Evolutionary conservation across 2,888 invertebrate genomes (phyloP), one percentile per base, ranked within the genome.

Genomic region (Myopa testacea): DNA sequence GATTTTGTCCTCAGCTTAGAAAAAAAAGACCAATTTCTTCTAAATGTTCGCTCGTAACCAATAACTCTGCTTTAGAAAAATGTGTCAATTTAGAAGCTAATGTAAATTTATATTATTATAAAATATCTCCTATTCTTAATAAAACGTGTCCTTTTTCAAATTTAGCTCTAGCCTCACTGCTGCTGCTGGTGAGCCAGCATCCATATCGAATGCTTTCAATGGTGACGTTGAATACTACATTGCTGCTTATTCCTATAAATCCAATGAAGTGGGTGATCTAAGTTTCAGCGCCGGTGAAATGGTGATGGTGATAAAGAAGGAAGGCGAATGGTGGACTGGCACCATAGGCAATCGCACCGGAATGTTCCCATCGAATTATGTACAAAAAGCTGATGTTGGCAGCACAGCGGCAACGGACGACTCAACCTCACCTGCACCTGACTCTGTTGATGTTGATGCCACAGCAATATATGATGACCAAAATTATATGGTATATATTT

Each of bases 291-390:
- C 92, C 0, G 94, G 98, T 0, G 98, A 98, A 89, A 91, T 95
- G 83, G 95, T 99, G 78, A 92, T 93, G 83, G 98, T 99, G 1
- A 92, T 93, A 60, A 94, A 96, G 81, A 93, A 95, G 80, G 98
- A 98, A 80, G 98, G 98, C 0, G 98, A 99, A 87, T 99, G 99
- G 99, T 99, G 99, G 99, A 98, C 98, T 5, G 99, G 99, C 45
- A 93, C 93, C 81, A 92, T 97, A 82, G 96, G 94, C 62, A 91
- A 93, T 84, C 89, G 94, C 81, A 93, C 92, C 12, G 99, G 99
- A 76, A 97, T 99, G 82, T 99, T 99, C 90, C 99, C 99, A 0
- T 97, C 97, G 3, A 99, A 98, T 91, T 99, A 99, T 90, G 99
- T 96, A 76, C 94, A 95, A 85, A 93, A 92, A 70, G 93, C 93